A percentile compares a stretch with the other conserved stretches of the same genome.
Evolutionary conservation across 2,113 vertebrate genomes (phyloP).

Genomic region (Aythya baeri): DNA sequence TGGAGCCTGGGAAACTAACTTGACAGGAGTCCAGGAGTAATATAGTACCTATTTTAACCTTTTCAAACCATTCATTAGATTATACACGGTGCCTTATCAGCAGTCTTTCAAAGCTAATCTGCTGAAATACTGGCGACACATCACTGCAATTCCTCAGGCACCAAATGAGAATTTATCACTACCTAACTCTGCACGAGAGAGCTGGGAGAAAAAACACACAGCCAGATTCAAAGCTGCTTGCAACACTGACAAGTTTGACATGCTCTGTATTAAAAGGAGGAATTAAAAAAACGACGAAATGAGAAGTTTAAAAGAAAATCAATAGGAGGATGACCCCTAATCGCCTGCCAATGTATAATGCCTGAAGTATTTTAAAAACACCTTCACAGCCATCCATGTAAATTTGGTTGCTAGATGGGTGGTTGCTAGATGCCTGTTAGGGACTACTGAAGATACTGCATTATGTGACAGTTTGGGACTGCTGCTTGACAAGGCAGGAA

Average conservation of each 20-base stretch:
- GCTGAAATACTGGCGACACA: background rate
- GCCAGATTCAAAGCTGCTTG: background rate
- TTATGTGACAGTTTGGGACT: background rate
- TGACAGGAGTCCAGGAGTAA: background rate
- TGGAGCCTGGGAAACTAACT: background rate
- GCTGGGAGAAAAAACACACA: background rate
- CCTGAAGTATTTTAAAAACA: too few species aligned
- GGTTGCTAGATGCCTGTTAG: background rate
- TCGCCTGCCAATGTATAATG: too few species aligned
- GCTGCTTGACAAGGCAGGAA: background rate
- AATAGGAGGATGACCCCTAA: too few species aligned
- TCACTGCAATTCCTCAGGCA: background rate
- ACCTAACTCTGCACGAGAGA: background rate
- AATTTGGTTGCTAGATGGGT: too few species aligned
- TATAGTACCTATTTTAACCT: background rate
- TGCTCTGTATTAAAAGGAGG: background rate
- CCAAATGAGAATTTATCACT: background rate
- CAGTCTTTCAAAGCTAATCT: background rate
- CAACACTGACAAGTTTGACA: background rate
- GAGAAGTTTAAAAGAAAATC: background rate
- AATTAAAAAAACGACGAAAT: background rate
- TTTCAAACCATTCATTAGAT: background rate
- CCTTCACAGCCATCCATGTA: too few species aligned
- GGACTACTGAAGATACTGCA: background rate
- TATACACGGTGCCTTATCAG: background rate